A percentile compares a stretch with the other conserved stretches of the same genome.
Evolutionary conservation across 2,888 invertebrate species (phyloP).

Genomic region (Leptinotarsa tumamoca): DNA sequence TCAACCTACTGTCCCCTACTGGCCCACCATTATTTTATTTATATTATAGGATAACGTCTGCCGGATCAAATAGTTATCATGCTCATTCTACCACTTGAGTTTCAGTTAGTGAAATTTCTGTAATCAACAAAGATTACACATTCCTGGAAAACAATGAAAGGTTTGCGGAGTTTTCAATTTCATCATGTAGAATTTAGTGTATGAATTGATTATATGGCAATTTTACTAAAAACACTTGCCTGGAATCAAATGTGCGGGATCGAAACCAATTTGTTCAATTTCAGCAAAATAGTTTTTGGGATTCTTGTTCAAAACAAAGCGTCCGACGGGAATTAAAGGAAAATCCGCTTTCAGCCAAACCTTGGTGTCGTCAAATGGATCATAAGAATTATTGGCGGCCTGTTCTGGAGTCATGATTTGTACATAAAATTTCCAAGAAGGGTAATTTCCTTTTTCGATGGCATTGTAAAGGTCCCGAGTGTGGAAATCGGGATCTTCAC

Average conservation of each 20-base stretch:
- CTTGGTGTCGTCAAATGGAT: slow-evolving; percentile 95
- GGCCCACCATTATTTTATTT: too few species aligned
- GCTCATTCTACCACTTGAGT: too few species aligned
- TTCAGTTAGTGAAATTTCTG: too few species aligned
- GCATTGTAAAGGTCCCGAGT: slow-evolving; percentile 91
- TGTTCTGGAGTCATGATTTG: slow-evolving; percentile 91
- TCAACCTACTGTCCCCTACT: too few species aligned
- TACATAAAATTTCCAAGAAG: slow-evolving; percentile 85
- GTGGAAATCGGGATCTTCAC: slow-evolving; percentile 88
- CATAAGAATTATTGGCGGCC: slow-evolving; percentile 82
- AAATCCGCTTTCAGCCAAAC: slow-evolving; percentile 90
- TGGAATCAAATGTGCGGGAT: slow-evolving; percentile 89
- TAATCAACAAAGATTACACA: too few species aligned
- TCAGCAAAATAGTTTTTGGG: slow-evolving; percentile 95
- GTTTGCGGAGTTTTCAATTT: too few species aligned
- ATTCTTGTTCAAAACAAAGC: slow-evolving; percentile 86
- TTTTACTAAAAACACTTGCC: slow-evolving; percentile 44
- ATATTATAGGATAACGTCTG: too few species aligned
- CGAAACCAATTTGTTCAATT: slow-evolving; percentile 92
- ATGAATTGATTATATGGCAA: too few species aligned
- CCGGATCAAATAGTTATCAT: too few species aligned
- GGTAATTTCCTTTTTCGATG: slow-evolving; percentile 79
- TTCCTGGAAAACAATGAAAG: too few species aligned
- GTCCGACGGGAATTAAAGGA: slow-evolving; percentile 90
- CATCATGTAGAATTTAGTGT: too few species aligned